phyloP scores from a whole-genome alignment of 2,113 vertebrate genomes.

The Empidonax traillii region DNA sequence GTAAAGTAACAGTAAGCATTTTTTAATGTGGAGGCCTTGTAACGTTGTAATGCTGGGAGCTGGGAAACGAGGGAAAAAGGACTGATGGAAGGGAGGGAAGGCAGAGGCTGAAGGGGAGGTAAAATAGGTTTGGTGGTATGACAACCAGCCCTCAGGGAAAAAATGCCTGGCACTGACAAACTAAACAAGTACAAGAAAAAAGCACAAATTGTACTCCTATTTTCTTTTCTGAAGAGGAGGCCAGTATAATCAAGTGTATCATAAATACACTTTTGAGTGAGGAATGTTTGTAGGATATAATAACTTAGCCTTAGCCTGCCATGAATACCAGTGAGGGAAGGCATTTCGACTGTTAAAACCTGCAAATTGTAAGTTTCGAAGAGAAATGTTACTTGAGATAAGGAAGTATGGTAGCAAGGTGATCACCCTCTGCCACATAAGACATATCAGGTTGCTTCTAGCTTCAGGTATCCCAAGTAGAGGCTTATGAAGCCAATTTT shows the following conservation, averaged over 20 bases:
- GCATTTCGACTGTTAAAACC: neutral
- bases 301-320: neutral
- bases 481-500: neutral
- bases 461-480: neutral
- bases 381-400: neutral
- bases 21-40: neutral
- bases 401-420: fast-evolving
- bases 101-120: neutral
- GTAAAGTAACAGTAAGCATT: neutral
- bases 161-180: neutral
- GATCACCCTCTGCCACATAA: fast-evolving
- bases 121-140: neutral
- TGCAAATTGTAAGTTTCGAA: neutral
- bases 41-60: neutral
- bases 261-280: neutral
- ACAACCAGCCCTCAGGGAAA: no score
- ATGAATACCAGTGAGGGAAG: neutral
- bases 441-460: neutral
- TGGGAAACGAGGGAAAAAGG: fast-evolving
- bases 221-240: neutral
- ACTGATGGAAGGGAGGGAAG: neutral
- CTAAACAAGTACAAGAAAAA: neutral
- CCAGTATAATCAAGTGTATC: neutral
- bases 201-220: neutral
- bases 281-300: neutral